Percentiles rank a stretch among this genome's conserved stretches.
Evolutionary conservation across 2,888 invertebrate genomes (phyloP).

Genomic region (Unio delphinus): DNA sequence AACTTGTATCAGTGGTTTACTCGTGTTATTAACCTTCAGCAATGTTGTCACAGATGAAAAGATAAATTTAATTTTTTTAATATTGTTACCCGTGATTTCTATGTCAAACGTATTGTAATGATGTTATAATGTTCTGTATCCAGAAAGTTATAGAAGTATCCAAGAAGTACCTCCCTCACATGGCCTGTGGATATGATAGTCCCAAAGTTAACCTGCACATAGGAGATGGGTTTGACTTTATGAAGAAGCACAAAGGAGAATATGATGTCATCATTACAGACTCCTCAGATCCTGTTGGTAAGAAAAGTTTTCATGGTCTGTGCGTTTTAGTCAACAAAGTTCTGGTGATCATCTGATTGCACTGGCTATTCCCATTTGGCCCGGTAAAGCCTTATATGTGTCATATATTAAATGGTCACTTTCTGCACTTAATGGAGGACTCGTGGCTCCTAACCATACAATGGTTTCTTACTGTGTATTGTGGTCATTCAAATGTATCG

Average conservation of each 20-base stretch:
- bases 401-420: not conserved
- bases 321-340: not conserved
- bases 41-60: too few relatives aligned
- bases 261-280: slow-evolving; percentile 99
- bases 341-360: not conserved
- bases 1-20: too few relatives aligned
- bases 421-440: too few relatives aligned
- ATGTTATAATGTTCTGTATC: too few relatives aligned
- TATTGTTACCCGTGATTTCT: too few relatives aligned
- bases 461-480: too few relatives aligned
- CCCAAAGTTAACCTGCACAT: slow-evolving; percentile 87
- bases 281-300: slow-evolving; percentile 96
- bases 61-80: too few relatives aligned
- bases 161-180: slow-evolving; percentile 89
- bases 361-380: not conserved
- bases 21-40: too few relatives aligned
- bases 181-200: slow-evolving; percentile 89
- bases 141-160: slow-evolving; percentile 89
- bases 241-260: slow-evolving; percentile 85
- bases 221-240: slow-evolving; percentile 95
- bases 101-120: too few relatives aligned
- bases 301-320: slow-evolving; percentile 15
- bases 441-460: too few relatives aligned
- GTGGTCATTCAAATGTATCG: too few relatives aligned
- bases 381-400: not conserved